These are phyloP conservation scores for Rhinichthys osculus DNA, from an alignment of 2,797 vertebrate species.

Conservation along the genomic window DNA sequence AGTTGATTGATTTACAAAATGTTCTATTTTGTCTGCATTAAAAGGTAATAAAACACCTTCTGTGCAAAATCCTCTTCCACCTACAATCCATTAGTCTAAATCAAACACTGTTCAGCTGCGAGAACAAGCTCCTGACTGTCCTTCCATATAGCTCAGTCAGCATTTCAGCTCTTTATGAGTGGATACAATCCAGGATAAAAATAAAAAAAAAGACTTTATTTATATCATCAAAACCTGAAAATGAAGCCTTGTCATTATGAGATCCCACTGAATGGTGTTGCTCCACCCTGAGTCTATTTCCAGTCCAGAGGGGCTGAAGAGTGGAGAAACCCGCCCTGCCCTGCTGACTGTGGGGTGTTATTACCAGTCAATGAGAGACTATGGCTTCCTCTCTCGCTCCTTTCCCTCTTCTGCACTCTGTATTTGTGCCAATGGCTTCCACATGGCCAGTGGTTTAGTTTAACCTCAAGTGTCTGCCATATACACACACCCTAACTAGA, in stretches of 20 bases:
- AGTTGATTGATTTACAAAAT: background rate
- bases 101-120: background rate
- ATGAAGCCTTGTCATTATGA: conserved; percentile 61
- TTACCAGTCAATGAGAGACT: conserved; percentile 62
- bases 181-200: conserved; percentile 45
- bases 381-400: conserved; percentile 29
- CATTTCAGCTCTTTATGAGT: conserved; percentile 31
- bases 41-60: background rate
- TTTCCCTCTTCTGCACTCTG: background rate
- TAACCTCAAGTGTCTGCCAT: conserved; percentile 1
- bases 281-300: conserved; percentile 63
- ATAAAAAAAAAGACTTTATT: conserved; percentile 44
- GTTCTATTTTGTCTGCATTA: background rate
- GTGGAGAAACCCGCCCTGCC: conserved; percentile 44
- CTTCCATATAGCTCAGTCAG: conserved; percentile 20
- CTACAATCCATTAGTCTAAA: background rate
- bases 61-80: background rate
- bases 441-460: conserved; percentile 35
- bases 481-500: conserved; percentile 5
- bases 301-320: conserved; percentile 43
- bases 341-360: conserved; percentile 50
- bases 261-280: conserved; percentile 26
- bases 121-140: conserved; percentile 34
- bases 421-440: conserved; percentile 50
- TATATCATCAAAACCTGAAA: conserved; percentile 56